Evolutionary conservation across 2,113 vertebrate species (phyloP).

Genomic region (Nothobranchius kuhntae): DNA sequence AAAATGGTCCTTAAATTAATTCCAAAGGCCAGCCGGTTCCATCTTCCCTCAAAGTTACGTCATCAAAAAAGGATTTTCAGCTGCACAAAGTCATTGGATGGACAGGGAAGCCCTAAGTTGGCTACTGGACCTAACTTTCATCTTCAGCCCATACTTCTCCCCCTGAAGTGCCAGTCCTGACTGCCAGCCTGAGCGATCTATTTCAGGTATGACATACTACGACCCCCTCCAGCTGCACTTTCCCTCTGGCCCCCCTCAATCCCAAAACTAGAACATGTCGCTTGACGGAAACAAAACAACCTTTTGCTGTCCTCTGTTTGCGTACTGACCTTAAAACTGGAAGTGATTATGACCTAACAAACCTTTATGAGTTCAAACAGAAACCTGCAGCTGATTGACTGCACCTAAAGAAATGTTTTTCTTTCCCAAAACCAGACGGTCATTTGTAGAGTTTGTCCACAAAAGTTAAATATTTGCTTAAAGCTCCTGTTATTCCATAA

Average conservation of each 20-base stretch:
- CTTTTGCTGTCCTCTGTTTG: conserved; percentile 59
- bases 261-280: conserved; percentile 23
- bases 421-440: no score
- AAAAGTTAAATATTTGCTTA: no score
- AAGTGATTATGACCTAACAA: neutral
- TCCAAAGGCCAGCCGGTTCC: neutral
- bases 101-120: conserved; percentile 7
- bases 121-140: conserved; percentile 9
- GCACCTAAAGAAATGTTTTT: neutral
- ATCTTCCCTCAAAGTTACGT: neutral
- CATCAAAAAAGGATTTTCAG: conserved; percentile 22
- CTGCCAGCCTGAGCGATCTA: conserved; percentile 44
- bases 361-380: no score
- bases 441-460: no score
- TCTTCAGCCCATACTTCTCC: conserved; percentile 44
- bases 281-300: conserved; percentile 29
- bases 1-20: neutral
- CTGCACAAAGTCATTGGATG: neutral
- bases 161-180: conserved; percentile 22
- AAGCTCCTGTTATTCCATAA: no score
- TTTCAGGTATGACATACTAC: conserved; percentile 46
- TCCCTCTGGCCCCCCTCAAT: conserved; percentile 18
- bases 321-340: conserved; percentile 1
- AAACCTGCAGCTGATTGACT: neutral
- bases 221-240: conserved; percentile 43